Percentiles rank a stretch among this genome's conserved stretches.
Evolutionary conservation across 1,140 invertebrate genomes (phyloP).

Genomic region (Sinella curviseta): DNA sequence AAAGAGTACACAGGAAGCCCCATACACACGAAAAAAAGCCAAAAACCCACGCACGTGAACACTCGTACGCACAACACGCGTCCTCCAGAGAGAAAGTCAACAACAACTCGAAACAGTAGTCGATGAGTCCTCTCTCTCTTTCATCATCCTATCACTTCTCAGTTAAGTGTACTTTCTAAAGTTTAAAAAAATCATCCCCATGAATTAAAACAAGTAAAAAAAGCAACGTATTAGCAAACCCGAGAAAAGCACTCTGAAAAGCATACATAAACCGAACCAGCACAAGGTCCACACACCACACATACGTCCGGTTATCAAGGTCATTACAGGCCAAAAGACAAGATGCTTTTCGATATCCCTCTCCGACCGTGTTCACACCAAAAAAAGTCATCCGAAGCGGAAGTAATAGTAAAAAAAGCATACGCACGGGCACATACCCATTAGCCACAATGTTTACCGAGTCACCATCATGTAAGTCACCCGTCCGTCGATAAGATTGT

Average conservation of each 20-base stretch:
- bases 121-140: too few species aligned
- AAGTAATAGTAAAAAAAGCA: not conserved
- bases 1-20: not conserved
- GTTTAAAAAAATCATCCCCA: not conserved
- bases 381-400: not conserved
- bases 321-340: slow-evolving; percentile 17
- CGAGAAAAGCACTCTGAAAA: not conserved
- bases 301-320: not conserved
- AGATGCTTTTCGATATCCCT: not conserved
- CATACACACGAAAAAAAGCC: not conserved
- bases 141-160: not conserved
- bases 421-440: not conserved
- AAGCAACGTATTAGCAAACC: not conserved
- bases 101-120: not conserved
- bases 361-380: not conserved
- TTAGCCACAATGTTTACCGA: not conserved
- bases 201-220: not conserved
- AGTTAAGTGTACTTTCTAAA: not conserved
- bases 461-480: not conserved
- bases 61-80: not conserved
- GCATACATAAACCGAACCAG: not conserved
- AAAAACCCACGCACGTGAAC: not conserved
- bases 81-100: not conserved
- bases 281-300: not conserved
- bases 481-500: not conserved